phyloP scores from a whole-genome alignment of 30 jellyfish, hydroid and myxozoan genomes.

The Pelagia noctiluca region DNA sequence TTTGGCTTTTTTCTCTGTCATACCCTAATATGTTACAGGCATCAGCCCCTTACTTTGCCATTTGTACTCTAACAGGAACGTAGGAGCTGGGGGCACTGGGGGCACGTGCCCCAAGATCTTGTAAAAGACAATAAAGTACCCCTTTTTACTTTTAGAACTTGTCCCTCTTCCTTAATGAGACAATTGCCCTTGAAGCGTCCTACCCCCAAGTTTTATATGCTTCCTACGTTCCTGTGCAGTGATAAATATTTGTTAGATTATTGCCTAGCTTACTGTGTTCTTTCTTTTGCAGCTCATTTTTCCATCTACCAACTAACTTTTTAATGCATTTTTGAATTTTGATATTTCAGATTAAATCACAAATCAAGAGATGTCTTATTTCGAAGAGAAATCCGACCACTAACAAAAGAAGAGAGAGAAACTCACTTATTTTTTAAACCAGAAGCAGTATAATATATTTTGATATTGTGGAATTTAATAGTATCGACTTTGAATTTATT shows the following conservation, averaged over 20 bases:
- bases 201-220: too few relatives aligned
- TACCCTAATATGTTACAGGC: too few relatives aligned
- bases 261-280: neutral
- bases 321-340: neutral
- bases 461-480: neutral
- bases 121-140: constrained; percentile 21
- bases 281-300: neutral
- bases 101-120: neutral
- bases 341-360: neutral
- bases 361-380: constrained; percentile 3
- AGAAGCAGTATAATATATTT: neutral
- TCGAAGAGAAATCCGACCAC: constrained; percentile 25
- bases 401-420: constrained; percentile 30
- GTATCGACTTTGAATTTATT: too few relatives aligned
- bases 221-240: too few relatives aligned
- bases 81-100: neutral
- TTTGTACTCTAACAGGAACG: too few relatives aligned
- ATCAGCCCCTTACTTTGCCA: too few relatives aligned
- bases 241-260: neutral
- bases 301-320: neutral
- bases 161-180: too few relatives aligned
- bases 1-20: too few relatives aligned
- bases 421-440: constrained; percentile 12
- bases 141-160: too few relatives aligned
- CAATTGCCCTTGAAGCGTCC: too few relatives aligned